These are phyloP conservation scores for Leptinotarsa defecta DNA, from an alignment of 1,140 invertebrate species.

Conservation along the genomic window DNA sequence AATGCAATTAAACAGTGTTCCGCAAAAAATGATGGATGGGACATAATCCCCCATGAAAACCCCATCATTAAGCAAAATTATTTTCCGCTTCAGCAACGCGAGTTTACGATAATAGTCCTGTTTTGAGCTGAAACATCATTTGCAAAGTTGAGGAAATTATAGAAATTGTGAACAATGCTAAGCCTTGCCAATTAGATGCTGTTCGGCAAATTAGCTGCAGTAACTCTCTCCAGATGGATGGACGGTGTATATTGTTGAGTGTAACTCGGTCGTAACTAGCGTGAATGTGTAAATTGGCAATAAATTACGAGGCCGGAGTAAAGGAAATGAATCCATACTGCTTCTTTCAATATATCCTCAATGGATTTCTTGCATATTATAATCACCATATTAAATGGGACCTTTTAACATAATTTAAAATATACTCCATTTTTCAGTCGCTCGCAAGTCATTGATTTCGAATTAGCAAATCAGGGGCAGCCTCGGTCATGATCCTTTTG, in stretches of 20 bases:
- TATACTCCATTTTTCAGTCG: too few species aligned
- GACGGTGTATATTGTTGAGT: background rate
- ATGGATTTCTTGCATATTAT: too few species aligned
- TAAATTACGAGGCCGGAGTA: background rate
- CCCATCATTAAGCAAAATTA: background rate
- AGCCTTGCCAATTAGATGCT: constrained; percentile 24
- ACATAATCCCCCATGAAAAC: constrained; percentile 3
- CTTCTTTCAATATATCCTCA: too few species aligned
- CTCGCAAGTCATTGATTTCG: too few species aligned
- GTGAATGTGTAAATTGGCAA: constrained; percentile 18
- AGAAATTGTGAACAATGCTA: constrained; percentile 28
- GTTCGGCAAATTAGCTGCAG: constrained; percentile 28
- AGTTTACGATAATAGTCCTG: constrained; percentile 16
- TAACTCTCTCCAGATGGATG: constrained; percentile 24
- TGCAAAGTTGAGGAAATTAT: constrained; percentile 26
- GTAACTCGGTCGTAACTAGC: constrained; percentile 1
- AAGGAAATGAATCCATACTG: too few species aligned
- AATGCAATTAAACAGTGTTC: too few species aligned
- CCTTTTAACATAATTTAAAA: too few species aligned
- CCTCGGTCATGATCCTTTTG: too few species aligned
- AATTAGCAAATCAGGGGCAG: too few species aligned
- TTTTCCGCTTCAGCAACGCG: background rate
- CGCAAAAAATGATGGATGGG: background rate
- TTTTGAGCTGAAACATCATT: constrained; percentile 22
- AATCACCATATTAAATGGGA: too few species aligned